A percentile compares a stretch with the other conserved stretches of the same genome.
phyloP scores from a whole-genome alignment of 2,888 invertebrate species.

The Sycophila texana region DNA sequence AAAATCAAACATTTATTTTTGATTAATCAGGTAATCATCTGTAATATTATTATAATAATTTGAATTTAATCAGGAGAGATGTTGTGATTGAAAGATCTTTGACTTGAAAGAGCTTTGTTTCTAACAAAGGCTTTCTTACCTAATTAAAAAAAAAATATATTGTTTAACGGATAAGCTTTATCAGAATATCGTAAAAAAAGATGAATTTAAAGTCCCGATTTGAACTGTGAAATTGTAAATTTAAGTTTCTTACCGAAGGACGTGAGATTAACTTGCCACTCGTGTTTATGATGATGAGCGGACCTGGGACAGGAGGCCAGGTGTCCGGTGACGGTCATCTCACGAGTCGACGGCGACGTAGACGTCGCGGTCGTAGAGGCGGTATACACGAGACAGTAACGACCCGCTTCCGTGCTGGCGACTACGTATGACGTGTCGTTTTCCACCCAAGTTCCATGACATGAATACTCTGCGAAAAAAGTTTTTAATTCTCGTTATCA shows the following conservation, averaged over 20 bases:
- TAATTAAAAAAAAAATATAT: too few species aligned
- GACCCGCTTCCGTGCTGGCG: slow-evolving; percentile 75
- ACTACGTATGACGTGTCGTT: slow-evolving; percentile 82
- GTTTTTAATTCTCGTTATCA: background rate
- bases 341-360: slow-evolving; percentile 60
- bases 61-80: too few species aligned
- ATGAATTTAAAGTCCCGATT: too few species aligned
- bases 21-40: too few species aligned
- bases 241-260: slow-evolving; percentile 70
- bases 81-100: too few species aligned
- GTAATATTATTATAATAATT: too few species aligned
- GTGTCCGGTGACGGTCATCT: slow-evolving; percentile 71
- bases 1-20: too few species aligned
- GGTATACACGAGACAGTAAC: slow-evolving; percentile 72
- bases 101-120: too few species aligned
- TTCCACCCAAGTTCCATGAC: slow-evolving; percentile 85
- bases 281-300: slow-evolving; percentile 68
- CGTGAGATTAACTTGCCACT: slow-evolving; percentile 73
- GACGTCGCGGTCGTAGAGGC: slow-evolving; percentile 64
- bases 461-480: slow-evolving; percentile 80
- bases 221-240: too few species aligned
- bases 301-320: slow-evolving; percentile 72
- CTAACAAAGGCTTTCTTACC: too few species aligned
- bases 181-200: too few species aligned
- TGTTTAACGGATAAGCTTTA: too few species aligned